Evolutionary conservation across 2,113 vertebrate genomes (phyloP), one percentile per base, ranked within the genome.

Genomic region (Phodopus roborovskii): DNA sequence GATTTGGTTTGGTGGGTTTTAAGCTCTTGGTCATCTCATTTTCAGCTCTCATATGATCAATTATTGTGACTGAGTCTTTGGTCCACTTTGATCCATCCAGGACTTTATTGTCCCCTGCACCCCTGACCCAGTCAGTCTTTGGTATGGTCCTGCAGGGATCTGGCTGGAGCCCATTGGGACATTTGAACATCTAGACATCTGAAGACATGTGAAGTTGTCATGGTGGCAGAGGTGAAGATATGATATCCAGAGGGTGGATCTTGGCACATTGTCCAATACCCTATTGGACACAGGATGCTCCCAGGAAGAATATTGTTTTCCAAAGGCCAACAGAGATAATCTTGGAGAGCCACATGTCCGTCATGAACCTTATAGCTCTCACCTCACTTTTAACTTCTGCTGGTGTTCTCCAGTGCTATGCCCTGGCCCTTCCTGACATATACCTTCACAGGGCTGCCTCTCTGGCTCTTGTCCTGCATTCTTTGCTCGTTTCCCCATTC

Each of bases 331-430:
- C n/a, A 33, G 26, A 13, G 1, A 2, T 20, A 20, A 56, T 50
- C 48, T 22, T 20, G n/a, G 13, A 50, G 78, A 53, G 26, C 17
- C 24, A 17, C 90, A 39, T 15, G 45, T 42, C 36, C 3, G 7
- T 30, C 8, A 48, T 39, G 26, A 79, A 19, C 13, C n/a, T 6
- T 0, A 0, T 10, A 4, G n/a, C 8, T 68, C 36, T 70, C 36
- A 7, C 24, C 53, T 19, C 7, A 39, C 36, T 62, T 92, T 45
- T 64, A 1, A 2, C 3, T 17, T 68, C 28, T 24, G 17, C 39
- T 30, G 13, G 30, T 24, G 66, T 26, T 60, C 39, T 50, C 39
- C 90, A 82, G 13, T 10, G 24, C 9, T 70, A 1, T 48, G 4
- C 45, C 45, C 16, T 30, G 36, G 15, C 3, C 30, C 16, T 90